Base-by-base conservation (phyloP, 1,140 invertebrate genomes). In the Pissodes strobi region DNA sequence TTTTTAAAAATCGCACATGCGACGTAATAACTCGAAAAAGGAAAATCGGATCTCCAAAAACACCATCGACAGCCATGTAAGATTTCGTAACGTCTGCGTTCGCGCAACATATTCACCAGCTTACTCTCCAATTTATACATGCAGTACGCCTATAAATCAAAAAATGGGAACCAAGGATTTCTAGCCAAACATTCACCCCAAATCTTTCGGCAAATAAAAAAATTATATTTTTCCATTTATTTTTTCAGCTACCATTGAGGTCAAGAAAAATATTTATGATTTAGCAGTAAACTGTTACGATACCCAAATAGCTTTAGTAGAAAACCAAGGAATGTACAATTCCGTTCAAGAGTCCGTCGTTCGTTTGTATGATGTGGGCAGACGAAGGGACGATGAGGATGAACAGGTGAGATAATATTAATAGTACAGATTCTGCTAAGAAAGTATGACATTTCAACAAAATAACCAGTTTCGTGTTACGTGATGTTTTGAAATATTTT, bases 281-380 rank as follows among this genome's bases (percentile, higher is more conserved):
- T 77, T 94, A 59, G 85, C 86, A 18, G 86, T 90, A 51, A 90
- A 90, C 64, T 83, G 84, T 59, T 87, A 83, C 75, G 90, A 91
- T 66, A 90, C 88, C 1, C 90, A 93, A 78, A 88, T 94, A 51
- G 89, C 90, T 0, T 79, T 94, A 1, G 90, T 94, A 0, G 92
- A 94, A 80, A 92, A 93, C 81, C 83, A 87, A 69, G 89, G 86
- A 19, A 84, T 88, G 66, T 89, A 85, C 74, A 88, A 89, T 56
- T 87, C 85, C 60, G 85, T 89, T 39, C 88, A 93, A 78, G 93
- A 96, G 78, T 91, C 90, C 6, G 88, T 89, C 56, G 88, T 93
- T 38, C 85, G 90, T 70, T 76, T 94, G 3, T 94, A 94, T 76
- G 91, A 93, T 76, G 90, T 93, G 52, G 90, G 90, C 1, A 78